Base-by-base conservation (phyloP, 2,888 invertebrate species). In the Mantis religiosa region DNA sequence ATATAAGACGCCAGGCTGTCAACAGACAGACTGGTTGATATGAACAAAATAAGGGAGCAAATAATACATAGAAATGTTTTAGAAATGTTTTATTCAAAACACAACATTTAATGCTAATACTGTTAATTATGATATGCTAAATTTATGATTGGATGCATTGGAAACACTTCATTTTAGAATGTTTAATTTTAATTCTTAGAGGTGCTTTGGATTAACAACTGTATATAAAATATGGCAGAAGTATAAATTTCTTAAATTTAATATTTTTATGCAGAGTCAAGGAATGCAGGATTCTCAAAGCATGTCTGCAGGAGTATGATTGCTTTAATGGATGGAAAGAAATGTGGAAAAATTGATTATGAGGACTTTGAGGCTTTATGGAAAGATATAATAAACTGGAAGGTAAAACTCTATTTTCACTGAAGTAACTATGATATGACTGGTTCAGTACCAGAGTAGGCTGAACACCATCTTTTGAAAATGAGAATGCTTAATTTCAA, bases 241-340 rank as follows among this genome's bases (percentile, higher is more conserved):
- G 12, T 47, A 47, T 14, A 47, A 9, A 47, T 47, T 6, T 8
- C 9, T 15, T 4, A 47, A 47, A 47, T 8, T 2, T 14, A 47
- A 47, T 47, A 15, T 15, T 47, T 8, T 47, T 89, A 88, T 90
- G 90, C 94, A 97, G 97, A 97, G 92, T 94, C 96, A 87, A 94
- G 95, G 91, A 96, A 96, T 86, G 93, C 93, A 85, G 98, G 97
- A 54, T 98, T 99, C 93, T 97, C 97, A 12, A 96, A 98, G 93
- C 98, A 99, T 90, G 96, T 98, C 3, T 98, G 98, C 92, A 95
- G 98, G 90, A 97, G 98, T 91, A 98, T 99, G 97, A 96, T 99
- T 82, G 98, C 98, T 0, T 97, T 98, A 97, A 93, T 98, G 93
- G 99, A 99, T 93, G 95, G 95, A 47, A 98, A 99, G 93, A 95